phyloP scores from a whole-genome alignment of 2,888 invertebrate genomes.

The Augochlorella aurata region DNA sequence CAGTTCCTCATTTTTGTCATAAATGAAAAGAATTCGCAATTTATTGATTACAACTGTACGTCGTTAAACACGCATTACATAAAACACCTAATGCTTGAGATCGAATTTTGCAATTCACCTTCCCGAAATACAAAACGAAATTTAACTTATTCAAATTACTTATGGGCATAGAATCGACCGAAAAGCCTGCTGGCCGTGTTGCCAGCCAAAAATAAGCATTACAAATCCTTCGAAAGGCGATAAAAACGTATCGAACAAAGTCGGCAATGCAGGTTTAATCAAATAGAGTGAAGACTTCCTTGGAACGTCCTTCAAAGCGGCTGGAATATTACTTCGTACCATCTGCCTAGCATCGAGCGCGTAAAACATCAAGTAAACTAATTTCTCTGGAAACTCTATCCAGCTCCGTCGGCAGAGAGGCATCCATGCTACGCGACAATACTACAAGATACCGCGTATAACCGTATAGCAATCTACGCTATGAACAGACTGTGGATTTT shows the following conservation, averaged over 20 bases:
- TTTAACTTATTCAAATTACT: too few species aligned
- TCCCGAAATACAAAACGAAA: too few species aligned
- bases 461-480: too few species aligned
- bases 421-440: slow-evolving; percentile 15
- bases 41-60: too few species aligned
- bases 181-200: neutral
- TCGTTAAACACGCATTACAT: too few species aligned
- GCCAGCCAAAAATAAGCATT: neutral
- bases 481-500: too few species aligned
- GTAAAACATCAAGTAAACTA: neutral
- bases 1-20: neutral
- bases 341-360: neutral
- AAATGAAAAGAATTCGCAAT: neutral
- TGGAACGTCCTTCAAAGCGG: neutral
- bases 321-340: neutral
- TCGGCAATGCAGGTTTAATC: neutral
- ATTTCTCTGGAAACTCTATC: slow-evolving; percentile 7
- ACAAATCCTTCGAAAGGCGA: neutral
- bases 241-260: neutral
- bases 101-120: too few species aligned
- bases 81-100: too few species aligned
- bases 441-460: too few species aligned
- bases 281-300: neutral
- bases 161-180: neutral
- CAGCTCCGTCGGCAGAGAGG: slow-evolving; percentile 9